Conservation (phyloP, 1,140 invertebrate species). For the Micrasema longulum region DNA sequence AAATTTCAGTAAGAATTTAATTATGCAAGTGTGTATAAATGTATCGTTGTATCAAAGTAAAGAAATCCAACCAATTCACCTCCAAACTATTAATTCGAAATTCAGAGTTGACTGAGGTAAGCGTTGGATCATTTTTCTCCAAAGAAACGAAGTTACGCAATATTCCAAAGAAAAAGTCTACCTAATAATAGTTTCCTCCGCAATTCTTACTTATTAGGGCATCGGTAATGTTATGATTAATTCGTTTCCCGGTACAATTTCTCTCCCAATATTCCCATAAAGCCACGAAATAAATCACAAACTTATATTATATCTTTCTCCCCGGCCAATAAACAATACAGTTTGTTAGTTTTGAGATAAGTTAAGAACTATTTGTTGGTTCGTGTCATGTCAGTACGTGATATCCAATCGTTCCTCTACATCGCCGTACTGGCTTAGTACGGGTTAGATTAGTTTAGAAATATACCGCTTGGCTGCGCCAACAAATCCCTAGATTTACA, state of each 20-base stretch:
- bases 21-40: too few relatives aligned
- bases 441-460: conserved; percentile 12
- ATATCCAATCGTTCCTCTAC: conserved; percentile 1
- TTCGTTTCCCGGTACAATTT: background rate
- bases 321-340: conserved; percentile 19
- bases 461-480: conserved; percentile 22
- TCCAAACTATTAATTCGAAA: too few relatives aligned
- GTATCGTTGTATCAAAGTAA: too few relatives aligned
- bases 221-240: conserved; percentile 13
- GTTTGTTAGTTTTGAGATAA: conserved; percentile 14
- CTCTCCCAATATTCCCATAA: background rate
- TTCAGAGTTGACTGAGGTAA: too few relatives aligned
- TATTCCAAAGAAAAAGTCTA: too few relatives aligned
- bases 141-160: too few relatives aligned
- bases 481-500: background rate
- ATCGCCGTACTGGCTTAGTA: background rate
- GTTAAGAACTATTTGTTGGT: conserved; percentile 29
- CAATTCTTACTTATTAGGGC: too few relatives aligned
- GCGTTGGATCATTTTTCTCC: too few relatives aligned
- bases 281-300: conserved; percentile 17
- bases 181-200: background rate
- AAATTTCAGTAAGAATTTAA: too few relatives aligned
- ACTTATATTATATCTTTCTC: conserved; percentile 20
- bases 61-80: too few relatives aligned
- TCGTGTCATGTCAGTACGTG: conserved; percentile 39